Evolutionary conservation across 1,140 invertebrate species (phyloP).

Genomic region (Pachyrhynchus sulphureomaculatus): DNA sequence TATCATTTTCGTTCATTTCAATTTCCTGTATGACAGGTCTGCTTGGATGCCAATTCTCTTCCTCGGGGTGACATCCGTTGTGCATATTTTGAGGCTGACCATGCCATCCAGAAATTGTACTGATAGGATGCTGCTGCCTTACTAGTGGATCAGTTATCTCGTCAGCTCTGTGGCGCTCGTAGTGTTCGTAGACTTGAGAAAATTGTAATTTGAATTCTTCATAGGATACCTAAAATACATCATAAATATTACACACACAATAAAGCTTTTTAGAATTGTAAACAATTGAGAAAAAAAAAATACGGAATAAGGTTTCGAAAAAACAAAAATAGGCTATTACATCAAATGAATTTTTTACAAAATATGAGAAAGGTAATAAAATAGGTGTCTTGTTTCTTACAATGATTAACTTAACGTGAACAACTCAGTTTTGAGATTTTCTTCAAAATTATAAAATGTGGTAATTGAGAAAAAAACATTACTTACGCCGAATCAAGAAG

Average conservation of each 20-base stretch:
- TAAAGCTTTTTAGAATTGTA: too few relatives aligned
- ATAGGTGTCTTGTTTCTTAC: too few relatives aligned
- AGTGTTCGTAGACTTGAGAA: slow-evolving; percentile 96
- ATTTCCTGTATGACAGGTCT: slow-evolving; percentile 50
- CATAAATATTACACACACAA: background rate
- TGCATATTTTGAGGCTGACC: slow-evolving; percentile 54
- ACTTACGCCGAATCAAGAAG: too few relatives aligned
- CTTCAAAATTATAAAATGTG: too few relatives aligned
- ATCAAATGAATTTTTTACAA: too few relatives aligned
- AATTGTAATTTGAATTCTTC: slow-evolving; percentile 96
- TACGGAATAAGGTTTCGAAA: too few relatives aligned
- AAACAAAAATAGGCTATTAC: too few relatives aligned
- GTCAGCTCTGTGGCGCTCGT: slow-evolving; percentile 88
- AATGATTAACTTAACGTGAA: too few relatives aligned
- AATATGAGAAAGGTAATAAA: too few relatives aligned
- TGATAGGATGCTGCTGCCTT: slow-evolving; percentile 87
- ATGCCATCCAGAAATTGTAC: slow-evolving; percentile 94
- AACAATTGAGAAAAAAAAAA: too few relatives aligned
- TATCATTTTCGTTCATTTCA: slow-evolving; percentile 56
- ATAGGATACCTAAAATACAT: slow-evolving; percentile 72
- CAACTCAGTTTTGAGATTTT: too few relatives aligned
- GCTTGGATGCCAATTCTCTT: slow-evolving; percentile 52
- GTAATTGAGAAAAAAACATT: too few relatives aligned
- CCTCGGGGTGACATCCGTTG: slow-evolving; percentile 53
- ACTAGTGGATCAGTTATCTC: slow-evolving; percentile 93